Conservation (phyloP, 2,888 invertebrate species). For the Tenthredo distinguenda region DNA sequence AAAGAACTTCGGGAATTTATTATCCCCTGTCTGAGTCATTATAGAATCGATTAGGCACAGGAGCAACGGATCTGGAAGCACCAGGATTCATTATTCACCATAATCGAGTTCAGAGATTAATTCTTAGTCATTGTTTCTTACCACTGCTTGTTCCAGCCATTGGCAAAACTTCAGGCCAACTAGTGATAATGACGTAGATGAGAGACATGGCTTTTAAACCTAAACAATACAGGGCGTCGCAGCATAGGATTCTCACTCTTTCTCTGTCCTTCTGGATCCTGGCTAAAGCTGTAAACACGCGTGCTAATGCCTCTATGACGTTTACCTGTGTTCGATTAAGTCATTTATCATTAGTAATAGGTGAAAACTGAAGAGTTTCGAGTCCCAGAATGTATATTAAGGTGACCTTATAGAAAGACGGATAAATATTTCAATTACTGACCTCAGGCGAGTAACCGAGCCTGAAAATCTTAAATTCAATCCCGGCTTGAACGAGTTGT, state of each 20-base stretch:
- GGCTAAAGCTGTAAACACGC: slow-evolving; percentile 66
- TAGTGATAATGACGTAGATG: slow-evolving; percentile 75
- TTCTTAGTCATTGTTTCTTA: slow-evolving; percentile 57
- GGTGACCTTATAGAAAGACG: not conserved
- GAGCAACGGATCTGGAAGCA: slow-evolving; percentile 73
- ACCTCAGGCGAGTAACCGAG: slow-evolving; percentile 55
- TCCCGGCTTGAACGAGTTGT: slow-evolving; percentile 63
- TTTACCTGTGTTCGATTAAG: slow-evolving; percentile 58
- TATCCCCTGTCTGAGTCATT: slow-evolving; percentile 65
- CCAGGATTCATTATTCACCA: not conserved
- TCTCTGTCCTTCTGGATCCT: slow-evolving; percentile 76
- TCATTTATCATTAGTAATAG: not conserved
- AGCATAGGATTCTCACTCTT: slow-evolving; percentile 77
- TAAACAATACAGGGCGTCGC: slow-evolving; percentile 78
- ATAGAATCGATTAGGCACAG: slow-evolving; percentile 76
- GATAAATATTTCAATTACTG: not conserved
- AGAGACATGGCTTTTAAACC: slow-evolving; percentile 73
- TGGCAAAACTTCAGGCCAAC: slow-evolving; percentile 79
- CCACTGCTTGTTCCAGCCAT: slow-evolving; percentile 66
- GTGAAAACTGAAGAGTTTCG: not conserved
- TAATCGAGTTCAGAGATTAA: slow-evolving; percentile 53
- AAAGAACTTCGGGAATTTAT: slow-evolving; percentile 69
- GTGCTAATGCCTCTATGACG: slow-evolving; percentile 63
- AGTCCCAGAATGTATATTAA: not conserved
- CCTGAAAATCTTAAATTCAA: slow-evolving; percentile 68